phyloP scores from a whole-genome alignment of 2,888 invertebrate genomes.

The Nomada ferruginata region DNA sequence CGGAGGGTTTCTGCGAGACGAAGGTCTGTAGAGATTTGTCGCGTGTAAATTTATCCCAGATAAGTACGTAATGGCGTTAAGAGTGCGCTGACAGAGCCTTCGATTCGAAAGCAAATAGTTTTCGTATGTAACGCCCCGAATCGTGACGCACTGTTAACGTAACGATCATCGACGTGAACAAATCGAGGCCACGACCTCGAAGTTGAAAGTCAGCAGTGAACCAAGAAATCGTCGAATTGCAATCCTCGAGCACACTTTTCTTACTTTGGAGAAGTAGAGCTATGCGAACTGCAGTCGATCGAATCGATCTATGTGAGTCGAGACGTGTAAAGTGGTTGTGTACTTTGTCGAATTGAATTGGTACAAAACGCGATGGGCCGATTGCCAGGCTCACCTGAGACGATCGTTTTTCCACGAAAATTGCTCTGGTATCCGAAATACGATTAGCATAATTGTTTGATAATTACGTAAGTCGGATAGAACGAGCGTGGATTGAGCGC shows the following conservation, averaged over 20 bases:
- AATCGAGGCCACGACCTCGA: background rate
- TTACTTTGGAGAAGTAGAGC: background rate
- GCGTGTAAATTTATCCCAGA: background rate
- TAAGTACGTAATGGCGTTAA: background rate
- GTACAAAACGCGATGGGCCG: constrained; percentile 41
- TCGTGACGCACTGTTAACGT: background rate
- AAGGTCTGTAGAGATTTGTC: background rate
- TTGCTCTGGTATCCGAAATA: constrained; percentile 31
- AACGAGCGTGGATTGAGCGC: background rate
- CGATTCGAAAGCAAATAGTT: background rate
- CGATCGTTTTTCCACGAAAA: constrained; percentile 25
- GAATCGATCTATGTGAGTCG: background rate
- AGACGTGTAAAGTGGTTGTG: background rate
- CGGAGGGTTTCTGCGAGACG: background rate
- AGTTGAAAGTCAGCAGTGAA: background rate
- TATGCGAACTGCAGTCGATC: background rate
- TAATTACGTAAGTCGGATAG: constrained; percentile 47
- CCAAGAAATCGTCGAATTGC: background rate
- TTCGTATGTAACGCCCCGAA: no score
- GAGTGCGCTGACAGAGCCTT: background rate
- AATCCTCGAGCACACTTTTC: background rate
- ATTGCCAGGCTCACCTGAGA: constrained; percentile 4
- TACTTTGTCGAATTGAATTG: constrained; percentile 31
- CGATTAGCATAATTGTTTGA: constrained; percentile 49
- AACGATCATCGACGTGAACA: background rate